These are phyloP conservation scores for Hypolimnas misippus DNA, from an alignment of 2,888 invertebrate species.

Conservation along the genomic window DNA sequence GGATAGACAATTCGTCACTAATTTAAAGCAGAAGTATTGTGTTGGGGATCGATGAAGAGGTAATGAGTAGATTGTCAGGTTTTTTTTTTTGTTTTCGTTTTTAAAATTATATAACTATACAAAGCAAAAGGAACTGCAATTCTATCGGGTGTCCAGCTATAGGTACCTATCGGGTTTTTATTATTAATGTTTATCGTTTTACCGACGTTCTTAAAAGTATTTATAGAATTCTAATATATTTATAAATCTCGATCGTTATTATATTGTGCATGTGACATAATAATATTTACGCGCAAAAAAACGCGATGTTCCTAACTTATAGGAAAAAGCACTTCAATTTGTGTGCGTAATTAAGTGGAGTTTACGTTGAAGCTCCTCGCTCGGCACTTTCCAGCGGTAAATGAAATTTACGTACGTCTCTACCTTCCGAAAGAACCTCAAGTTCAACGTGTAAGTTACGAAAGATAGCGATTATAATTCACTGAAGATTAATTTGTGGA, in stretches of 20 bases:
- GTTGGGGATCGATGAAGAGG: too few species aligned
- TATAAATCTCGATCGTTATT: not conserved
- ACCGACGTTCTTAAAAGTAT: too few species aligned
- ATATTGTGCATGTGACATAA: not conserved
- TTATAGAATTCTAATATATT: not conserved
- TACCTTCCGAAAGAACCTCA: slow-evolving; percentile 72
- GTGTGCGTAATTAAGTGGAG: slow-evolving; percentile 83
- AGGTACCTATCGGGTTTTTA: too few species aligned
- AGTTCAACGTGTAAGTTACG: slow-evolving; percentile 49
- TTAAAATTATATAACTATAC: too few species aligned
- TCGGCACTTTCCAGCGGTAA: slow-evolving; percentile 80
- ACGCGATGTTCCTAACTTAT: slow-evolving; percentile 72
- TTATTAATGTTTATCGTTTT: too few species aligned
- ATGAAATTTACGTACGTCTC: slow-evolving; percentile 82
- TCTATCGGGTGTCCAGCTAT: too few species aligned
- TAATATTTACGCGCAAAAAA: slow-evolving; percentile 65
- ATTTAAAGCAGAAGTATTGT: too few species aligned
- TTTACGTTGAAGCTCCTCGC: slow-evolving; percentile 76
- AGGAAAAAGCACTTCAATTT: slow-evolving; percentile 80
- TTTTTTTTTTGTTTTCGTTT: too few species aligned
- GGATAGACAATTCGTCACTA: too few species aligned
- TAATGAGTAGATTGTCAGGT: too few species aligned
- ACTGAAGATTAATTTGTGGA: not conserved
- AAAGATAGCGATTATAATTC: slow-evolving; percentile 44
- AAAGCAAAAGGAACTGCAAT: too few species aligned